A percentile compares a stretch with the other conserved stretches of the same genome.
Conservation (phyloP, 2,888 invertebrate species). For the Callinectes sapidus region DNA sequence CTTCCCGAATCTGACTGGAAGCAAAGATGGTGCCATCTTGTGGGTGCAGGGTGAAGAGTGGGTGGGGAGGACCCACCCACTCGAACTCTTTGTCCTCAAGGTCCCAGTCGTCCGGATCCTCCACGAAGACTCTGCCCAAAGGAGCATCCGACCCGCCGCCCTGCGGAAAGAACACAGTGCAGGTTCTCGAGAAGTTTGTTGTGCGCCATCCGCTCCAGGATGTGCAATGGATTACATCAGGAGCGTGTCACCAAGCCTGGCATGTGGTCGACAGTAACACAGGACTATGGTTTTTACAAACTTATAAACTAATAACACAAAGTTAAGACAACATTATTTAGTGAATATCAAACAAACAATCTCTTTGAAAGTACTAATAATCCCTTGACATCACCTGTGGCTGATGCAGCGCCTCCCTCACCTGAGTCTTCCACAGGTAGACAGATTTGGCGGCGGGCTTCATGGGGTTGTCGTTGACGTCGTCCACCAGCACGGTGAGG, state of each 20-base stretch:
- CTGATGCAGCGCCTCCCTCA: conserved; percentile 46
- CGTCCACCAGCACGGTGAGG: conserved; percentile 65
- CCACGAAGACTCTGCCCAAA: conserved; percentile 53
- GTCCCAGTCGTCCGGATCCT: conserved; percentile 64
- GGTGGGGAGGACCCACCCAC: conserved; percentile 49
- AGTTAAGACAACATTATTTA: not conserved
- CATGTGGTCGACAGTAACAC: not conserved
- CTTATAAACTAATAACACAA: not conserved
- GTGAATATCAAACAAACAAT: too few species aligned
- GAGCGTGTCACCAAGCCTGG: not conserved
- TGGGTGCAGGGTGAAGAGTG: conserved; percentile 51
- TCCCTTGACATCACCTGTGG: not conserved
- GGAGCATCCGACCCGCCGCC: conserved; percentile 50
- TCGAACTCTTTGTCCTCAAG: conserved; percentile 52
- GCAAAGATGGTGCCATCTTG: conserved; percentile 44
- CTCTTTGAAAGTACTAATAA: not conserved
- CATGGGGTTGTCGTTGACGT: conserved; percentile 71
- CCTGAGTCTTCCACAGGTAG: conserved; percentile 71
- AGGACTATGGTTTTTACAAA: not conserved
- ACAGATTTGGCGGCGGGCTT: conserved; percentile 68
- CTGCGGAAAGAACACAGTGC: conserved; percentile 28
- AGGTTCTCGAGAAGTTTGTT: not conserved
- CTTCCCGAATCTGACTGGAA: conserved; percentile 49
- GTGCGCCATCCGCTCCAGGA: not conserved
- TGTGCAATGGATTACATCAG: not conserved